These are phyloP conservation scores for Rotaria magnacalcarata DNA, from an alignment of 2,888 invertebrate genomes.

Conservation along the genomic window DNA sequence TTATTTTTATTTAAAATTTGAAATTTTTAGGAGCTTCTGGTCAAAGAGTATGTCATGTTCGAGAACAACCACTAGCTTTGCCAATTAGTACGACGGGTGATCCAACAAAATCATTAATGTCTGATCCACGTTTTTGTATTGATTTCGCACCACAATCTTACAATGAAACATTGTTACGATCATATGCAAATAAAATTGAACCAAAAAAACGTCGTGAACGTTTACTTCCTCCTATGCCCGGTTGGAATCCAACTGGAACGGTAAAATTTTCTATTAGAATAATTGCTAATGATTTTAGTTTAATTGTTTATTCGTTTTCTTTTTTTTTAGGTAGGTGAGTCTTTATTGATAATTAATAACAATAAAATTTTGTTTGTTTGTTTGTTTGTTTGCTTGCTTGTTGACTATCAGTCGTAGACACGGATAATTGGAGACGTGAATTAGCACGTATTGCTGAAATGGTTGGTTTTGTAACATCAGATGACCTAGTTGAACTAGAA, in stretches of 20 bases:
- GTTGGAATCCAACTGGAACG: background rate
- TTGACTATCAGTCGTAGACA: background rate
- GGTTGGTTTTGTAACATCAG: slow-evolving; percentile 33
- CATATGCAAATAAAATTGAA: background rate
- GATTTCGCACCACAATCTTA: background rate
- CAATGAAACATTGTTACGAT: background rate
- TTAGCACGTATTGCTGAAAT: slow-evolving; percentile 12
- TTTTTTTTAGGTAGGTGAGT: background rate
- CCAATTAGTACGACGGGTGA: background rate
- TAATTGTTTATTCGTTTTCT: background rate
- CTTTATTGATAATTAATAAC: background rate
- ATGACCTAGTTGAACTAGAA: slow-evolving; percentile 20
- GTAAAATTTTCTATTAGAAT: background rate
- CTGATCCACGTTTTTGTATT: background rate
- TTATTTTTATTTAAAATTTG: background rate
- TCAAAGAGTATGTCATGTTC: slow-evolving; percentile 35
- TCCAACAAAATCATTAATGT: background rate
- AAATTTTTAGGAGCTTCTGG: slow-evolving; percentile 34
- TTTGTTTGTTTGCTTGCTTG: background rate
- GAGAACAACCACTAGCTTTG: background rate
- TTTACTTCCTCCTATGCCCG: slow-evolving; percentile 4
- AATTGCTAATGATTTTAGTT: background rate
- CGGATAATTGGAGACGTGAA: slow-evolving; percentile 27
- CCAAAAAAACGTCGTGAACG: slow-evolving; percentile 4
- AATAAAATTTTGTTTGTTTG: background rate